phyloP scores from a whole-genome alignment of 2,888 invertebrate species.

The Thyatira batis region DNA sequence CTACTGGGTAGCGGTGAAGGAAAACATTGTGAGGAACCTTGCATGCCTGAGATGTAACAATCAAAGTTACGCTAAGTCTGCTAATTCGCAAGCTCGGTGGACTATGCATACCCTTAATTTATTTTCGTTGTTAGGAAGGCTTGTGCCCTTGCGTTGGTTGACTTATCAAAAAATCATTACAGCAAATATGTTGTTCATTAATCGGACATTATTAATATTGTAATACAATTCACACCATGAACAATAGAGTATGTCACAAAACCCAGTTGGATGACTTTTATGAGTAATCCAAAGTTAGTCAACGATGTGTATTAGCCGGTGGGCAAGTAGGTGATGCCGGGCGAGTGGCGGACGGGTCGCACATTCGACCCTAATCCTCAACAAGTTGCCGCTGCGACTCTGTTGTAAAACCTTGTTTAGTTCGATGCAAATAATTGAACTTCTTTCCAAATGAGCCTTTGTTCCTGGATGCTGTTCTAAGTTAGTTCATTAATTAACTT shows the following conservation, averaged over 20 bases:
- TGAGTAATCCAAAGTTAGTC: neutral
- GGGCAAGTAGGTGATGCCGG: neutral
- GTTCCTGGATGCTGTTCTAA: conserved; percentile 12
- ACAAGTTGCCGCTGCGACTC: conserved; percentile 12
- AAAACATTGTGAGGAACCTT: too few relatives aligned
- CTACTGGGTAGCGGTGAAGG: too few relatives aligned
- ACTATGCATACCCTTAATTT: too few relatives aligned
- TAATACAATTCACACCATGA: neutral
- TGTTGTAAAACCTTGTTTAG: conserved; percentile 13
- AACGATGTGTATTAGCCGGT: neutral
- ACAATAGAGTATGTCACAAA: neutral
- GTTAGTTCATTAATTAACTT: conserved; percentile 29
- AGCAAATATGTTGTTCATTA: neutral
- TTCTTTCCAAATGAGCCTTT: conserved; percentile 24
- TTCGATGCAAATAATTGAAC: conserved; percentile 18
- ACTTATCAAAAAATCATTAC: too few relatives aligned
- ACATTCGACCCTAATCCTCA: conserved; percentile 6
- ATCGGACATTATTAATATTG: neutral
- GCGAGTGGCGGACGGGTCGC: neutral
- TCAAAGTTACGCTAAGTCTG: too few relatives aligned
- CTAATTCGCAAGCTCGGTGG: too few relatives aligned
- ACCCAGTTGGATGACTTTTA: neutral
- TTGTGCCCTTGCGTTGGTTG: too few relatives aligned
- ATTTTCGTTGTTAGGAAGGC: too few relatives aligned
- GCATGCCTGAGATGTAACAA: too few relatives aligned